These are phyloP conservation scores for Bactericera cockerelli DNA, from an alignment of 1,140 invertebrate genomes.

Conservation along the genomic window DNA sequence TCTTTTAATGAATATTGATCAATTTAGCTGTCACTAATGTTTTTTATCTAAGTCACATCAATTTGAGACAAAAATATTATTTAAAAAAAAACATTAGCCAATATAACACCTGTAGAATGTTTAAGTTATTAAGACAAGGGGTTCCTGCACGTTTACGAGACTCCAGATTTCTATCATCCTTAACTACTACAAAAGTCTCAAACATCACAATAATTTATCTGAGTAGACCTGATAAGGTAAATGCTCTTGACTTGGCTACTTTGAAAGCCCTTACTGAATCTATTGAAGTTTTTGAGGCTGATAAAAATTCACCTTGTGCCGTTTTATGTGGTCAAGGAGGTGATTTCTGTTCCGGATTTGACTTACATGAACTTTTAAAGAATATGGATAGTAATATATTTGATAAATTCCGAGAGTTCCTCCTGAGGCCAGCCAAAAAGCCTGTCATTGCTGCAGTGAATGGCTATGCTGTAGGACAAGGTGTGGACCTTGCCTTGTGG, in stretches of 20 bases:
- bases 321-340: conserved; percentile 77
- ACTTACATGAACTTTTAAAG: conserved; percentile 36
- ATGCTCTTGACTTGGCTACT: conserved; percentile 56
- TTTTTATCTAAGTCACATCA: too few relatives aligned
- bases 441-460: conserved; percentile 69
- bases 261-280: conserved; percentile 25
- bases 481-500: conserved; percentile 75
- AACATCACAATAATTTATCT: conserved; percentile 50
- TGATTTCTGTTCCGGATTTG: conserved; percentile 70
- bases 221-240: conserved; percentile 64
- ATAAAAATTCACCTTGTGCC: conserved; percentile 41
- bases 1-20: too few relatives aligned
- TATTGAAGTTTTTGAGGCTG: conserved; percentile 37
- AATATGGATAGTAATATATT: not conserved
- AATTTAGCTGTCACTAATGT: too few relatives aligned
- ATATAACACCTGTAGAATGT: too few relatives aligned
- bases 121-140: too few relatives aligned
- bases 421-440: conserved; percentile 34
- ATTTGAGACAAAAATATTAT: too few relatives aligned
- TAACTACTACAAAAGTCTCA: conserved; percentile 22
- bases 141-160: too few relatives aligned
- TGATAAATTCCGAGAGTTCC: conserved; percentile 12
- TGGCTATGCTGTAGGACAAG: conserved; percentile 77
- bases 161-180: not conserved
- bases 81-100: too few relatives aligned